These are phyloP conservation scores for Lithosia quadra DNA, from an alignment of 2,888 invertebrate genomes.

Conservation along the genomic window DNA sequence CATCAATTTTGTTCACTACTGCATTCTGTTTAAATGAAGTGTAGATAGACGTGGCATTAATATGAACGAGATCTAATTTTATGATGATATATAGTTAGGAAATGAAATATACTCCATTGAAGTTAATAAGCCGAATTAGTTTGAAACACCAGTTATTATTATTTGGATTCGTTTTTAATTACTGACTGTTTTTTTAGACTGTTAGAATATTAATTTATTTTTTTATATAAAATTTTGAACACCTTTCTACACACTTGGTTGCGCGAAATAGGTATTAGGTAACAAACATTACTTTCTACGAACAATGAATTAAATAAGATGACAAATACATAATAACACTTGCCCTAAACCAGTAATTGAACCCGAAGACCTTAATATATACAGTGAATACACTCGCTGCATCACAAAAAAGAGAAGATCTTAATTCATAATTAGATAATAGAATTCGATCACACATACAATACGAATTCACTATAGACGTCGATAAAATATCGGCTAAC, in stretches of 20 bases:
- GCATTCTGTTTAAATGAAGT: constrained; percentile 43
- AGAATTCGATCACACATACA: neutral
- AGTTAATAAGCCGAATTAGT: constrained; percentile 1
- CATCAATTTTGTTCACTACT: constrained; percentile 48
- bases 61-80: constrained; percentile 39
- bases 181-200: neutral
- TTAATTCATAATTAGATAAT: neutral
- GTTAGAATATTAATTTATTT: too few relatives aligned
- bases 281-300: neutral
- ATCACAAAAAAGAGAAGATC: neutral
- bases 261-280: neutral
- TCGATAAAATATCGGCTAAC: constrained; percentile 53
- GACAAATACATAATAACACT: neutral
- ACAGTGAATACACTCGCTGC: neutral
- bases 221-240: neutral
- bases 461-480: constrained; percentile 14
- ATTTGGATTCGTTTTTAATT: neutral
- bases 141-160: neutral
- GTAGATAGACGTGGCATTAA: constrained; percentile 45
- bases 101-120: constrained; percentile 1
- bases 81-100: constrained; percentile 18
- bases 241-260: neutral
- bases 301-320: neutral
- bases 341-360: neutral
- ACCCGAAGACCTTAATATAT: neutral